These are phyloP conservation scores for Andrena dorsata DNA, from an alignment of 2,888 invertebrate genomes.

Conservation along the genomic window DNA sequence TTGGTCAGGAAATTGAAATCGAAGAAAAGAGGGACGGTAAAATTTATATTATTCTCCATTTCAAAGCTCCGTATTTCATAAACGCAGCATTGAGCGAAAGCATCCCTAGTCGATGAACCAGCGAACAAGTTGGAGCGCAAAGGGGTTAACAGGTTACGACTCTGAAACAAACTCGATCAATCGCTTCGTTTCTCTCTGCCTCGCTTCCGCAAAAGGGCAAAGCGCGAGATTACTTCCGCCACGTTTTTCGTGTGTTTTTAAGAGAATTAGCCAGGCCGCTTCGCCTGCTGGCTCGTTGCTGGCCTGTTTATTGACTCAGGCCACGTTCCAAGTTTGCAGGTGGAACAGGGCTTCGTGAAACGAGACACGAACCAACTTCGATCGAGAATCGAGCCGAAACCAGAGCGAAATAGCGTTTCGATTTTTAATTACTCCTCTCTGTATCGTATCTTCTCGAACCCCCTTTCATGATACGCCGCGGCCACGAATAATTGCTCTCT, in stretches of 20 bases:
- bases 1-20: too few relatives aligned
- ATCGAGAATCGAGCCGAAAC: neutral
- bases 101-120: too few relatives aligned
- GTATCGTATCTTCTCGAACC: constrained; percentile 26
- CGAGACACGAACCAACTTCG: constrained; percentile 15
- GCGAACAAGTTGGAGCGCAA: too few relatives aligned
- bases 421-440: constrained; percentile 39
- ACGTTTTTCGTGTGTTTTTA: constrained; percentile 10
- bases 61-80: too few relatives aligned
- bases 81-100: too few relatives aligned
- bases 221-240: constrained; percentile 11
- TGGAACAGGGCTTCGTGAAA: constrained; percentile 1
- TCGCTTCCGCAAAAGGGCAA: neutral
- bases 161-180: constrained; percentile 14
- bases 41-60: too few relatives aligned
- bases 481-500: constrained; percentile 18
- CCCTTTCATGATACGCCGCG: constrained; percentile 10
- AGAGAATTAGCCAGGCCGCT: constrained; percentile 8
- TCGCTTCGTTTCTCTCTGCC: neutral
- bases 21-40: too few relatives aligned
- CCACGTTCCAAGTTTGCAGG: constrained; percentile 24
- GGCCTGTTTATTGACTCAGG: constrained; percentile 40
- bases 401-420: constrained; percentile 31
- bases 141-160: neutral
- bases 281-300: constrained; percentile 9